Conservation (phyloP, 2,888 invertebrate genomes). For the Heliconius aoede region DNA sequence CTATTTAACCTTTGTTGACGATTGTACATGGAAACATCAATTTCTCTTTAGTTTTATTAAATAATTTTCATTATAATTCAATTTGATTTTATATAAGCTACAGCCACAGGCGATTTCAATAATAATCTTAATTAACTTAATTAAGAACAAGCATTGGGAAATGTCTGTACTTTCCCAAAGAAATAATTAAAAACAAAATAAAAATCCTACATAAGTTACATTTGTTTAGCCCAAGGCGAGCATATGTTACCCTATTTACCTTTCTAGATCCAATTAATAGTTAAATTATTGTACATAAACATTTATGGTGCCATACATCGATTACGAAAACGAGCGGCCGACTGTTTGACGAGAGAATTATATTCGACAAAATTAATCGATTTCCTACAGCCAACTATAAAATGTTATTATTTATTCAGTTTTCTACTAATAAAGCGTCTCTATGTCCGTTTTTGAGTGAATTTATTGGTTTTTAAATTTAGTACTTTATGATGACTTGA, state of each 20-base stretch:
- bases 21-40: not conserved
- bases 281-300: constrained; percentile 72
- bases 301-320: constrained; percentile 76
- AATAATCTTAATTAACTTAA: constrained; percentile 17
- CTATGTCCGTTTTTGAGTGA: constrained; percentile 19
- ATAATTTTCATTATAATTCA: not conserved
- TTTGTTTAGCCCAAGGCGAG: constrained; percentile 14
- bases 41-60: not conserved
- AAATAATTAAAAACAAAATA: constrained; percentile 20
- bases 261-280: constrained; percentile 64
- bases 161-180: constrained; percentile 1
- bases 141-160: constrained; percentile 10
- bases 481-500: not conserved
- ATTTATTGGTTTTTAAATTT: constrained; percentile 28
- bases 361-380: constrained; percentile 81
- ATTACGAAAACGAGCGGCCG: constrained; percentile 77
- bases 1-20: not conserved
- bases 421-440: constrained; percentile 30
- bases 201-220: not conserved
- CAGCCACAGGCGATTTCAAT: constrained; percentile 3
- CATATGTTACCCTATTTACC: constrained; percentile 27
- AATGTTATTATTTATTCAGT: constrained; percentile 34
- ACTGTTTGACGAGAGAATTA: constrained; percentile 79
- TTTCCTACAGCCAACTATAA: constrained; percentile 58
- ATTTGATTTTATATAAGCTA: constrained; percentile 15